These are phyloP conservation scores for Amphimallon solstitiale DNA, from an alignment of 2,888 invertebrate genomes.

Conservation along the genomic window DNA sequence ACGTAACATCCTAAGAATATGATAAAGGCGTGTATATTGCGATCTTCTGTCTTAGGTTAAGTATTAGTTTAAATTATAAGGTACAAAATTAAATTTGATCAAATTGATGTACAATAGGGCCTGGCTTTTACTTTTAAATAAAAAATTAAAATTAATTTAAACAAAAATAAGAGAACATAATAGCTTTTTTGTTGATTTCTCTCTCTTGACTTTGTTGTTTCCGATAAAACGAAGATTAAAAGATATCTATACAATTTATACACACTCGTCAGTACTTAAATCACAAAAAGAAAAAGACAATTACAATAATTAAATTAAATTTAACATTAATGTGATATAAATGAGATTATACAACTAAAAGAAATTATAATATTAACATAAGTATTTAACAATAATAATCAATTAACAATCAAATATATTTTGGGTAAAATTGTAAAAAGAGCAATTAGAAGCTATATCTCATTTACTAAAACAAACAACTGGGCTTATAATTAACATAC, in stretches of 20 bases:
- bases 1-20: too few species aligned
- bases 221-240: conserved; percentile 11
- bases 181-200: background rate
- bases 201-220: conserved; percentile 5
- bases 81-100: too few species aligned
- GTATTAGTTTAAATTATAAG: too few species aligned
- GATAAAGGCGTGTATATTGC: too few species aligned
- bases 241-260: background rate
- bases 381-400: conserved; percentile 5
- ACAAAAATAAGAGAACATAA: background rate
- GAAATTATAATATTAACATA: conserved; percentile 14
- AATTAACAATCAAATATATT: conserved; percentile 4
- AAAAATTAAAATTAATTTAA: background rate
- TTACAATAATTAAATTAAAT: conserved; percentile 1
- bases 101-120: too few species aligned
- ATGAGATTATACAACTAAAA: conserved; percentile 24
- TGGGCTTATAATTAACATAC: background rate
- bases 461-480: background rate
- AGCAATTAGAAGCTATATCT: background rate
- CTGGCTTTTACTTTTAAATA: too few species aligned
- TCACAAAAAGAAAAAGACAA: background rate
- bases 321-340: conserved; percentile 4
- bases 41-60: too few species aligned
- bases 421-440: background rate
- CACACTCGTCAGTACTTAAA: conserved; percentile 1